Evolutionary conservation across 2,113 vertebrate species (phyloP), one percentile per base, ranked within the genome.

Genomic region (Myotis lucifugus): DNA sequence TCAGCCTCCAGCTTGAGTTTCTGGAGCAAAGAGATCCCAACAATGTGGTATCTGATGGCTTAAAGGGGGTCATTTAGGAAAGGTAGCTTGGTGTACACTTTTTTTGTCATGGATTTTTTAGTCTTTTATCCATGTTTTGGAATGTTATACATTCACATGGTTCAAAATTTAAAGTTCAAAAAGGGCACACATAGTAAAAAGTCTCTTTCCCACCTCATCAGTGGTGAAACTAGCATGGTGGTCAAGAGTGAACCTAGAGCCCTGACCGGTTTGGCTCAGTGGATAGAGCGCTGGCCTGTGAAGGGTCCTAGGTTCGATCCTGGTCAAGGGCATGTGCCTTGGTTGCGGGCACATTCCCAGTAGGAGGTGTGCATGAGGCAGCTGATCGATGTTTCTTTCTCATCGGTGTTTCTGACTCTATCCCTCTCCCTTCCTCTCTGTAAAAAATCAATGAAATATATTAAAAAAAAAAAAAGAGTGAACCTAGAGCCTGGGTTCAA

Each of bases 131-230:
- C 25, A 74, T 27, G 12, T 72, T 91, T 85, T 82, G 9, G 18
- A 88, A 73, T 69, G 73, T 48, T 73, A 82, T 40, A 92, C 9
- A 90, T 79, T 91, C 48, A 84, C 67, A 40, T 52, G 78, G 48
- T 69, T 29, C 52, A 96, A 92, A 85, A 83, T 40, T 52, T 70
- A 83, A 88, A 93, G 54, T 40, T 73, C 48, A 73, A 59, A 91
- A 82, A 77, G 32, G 15, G 46, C 18, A 93, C 1, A 72, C 61
- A 72, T 27, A 69, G 69, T 48, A 91, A 12, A 85, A 76, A 84
- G 48, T 52, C 83, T 91, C 59, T 90, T 86, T 61, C 23, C 40
- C 2, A 91, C 2, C 21, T 10, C 6, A 69, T 48, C 48, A 93
- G 34, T 84, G 50, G 42, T 25, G 5, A 89, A 91, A 84, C 66